A percentile compares a stretch with the other conserved stretches of the same genome.
phyloP scores from a whole-genome alignment of 2,797 vertebrate species.

The Lindbergichthys nudifrons region DNA sequence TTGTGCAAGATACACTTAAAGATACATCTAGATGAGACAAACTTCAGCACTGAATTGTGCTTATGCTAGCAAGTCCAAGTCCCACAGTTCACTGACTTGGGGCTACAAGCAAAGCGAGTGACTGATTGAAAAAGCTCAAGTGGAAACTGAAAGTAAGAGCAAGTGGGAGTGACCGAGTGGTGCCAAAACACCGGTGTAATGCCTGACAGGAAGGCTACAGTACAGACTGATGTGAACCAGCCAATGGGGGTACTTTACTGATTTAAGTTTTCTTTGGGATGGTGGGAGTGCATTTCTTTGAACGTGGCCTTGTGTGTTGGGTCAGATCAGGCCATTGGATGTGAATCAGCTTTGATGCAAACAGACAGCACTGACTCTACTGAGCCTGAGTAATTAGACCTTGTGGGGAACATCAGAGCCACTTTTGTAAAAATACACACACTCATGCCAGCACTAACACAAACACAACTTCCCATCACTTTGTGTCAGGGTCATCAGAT shows the following conservation, averaged over 20 bases:
- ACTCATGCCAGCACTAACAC: neutral
- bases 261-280: neutral
- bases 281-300: constrained; percentile 16
- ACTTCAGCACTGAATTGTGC: constrained; percentile 29
- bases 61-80: constrained; percentile 36
- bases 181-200: neutral
- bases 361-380: constrained; percentile 50
- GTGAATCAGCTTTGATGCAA: constrained; percentile 56
- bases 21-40: constrained; percentile 32
- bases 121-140: neutral
- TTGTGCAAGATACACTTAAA: constrained; percentile 12
- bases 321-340: constrained; percentile 32
- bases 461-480: constrained; percentile 26
- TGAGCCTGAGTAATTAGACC: constrained; percentile 67
- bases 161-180: constrained; percentile 2
- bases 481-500: constrained; percentile 46
- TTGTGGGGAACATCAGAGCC: constrained; percentile 57
- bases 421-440: constrained; percentile 43
- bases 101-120: constrained; percentile 4
- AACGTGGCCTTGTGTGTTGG: constrained; percentile 21
- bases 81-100: constrained; percentile 29
- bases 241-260: neutral
- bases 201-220: constrained; percentile 1
- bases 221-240: constrained; percentile 1
- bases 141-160: constrained; percentile 18